A percentile compares a stretch with the other conserved stretches of the same genome.
phyloP scores from a whole-genome alignment of 2,888 invertebrate species.

The Agonum fuliginosum region DNA sequence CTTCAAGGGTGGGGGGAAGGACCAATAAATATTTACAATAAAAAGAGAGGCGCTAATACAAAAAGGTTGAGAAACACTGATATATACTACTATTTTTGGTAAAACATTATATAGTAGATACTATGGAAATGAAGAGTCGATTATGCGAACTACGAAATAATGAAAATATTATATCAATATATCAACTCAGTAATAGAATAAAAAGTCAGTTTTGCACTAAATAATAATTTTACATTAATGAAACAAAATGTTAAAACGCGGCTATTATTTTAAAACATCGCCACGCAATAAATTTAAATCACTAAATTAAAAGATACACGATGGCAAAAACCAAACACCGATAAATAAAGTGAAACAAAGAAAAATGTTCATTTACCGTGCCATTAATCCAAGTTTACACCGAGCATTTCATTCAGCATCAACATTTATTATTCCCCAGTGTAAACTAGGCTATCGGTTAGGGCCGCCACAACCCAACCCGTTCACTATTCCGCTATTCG shows the following conservation, averaged over 20 bases:
- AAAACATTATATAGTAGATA: no score
- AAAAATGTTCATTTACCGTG: slow-evolving; percentile 38
- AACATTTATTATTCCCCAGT: slow-evolving; percentile 46
- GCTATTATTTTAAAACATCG: slow-evolving; percentile 23
- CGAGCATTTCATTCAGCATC: slow-evolving; percentile 38
- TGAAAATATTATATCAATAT: no score
- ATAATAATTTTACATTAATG: slow-evolving; percentile 1
- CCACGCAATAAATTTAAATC: slow-evolving; percentile 28
- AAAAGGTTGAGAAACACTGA: no score
- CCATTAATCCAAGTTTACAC: slow-evolving; percentile 50
- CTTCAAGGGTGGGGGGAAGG: no score
- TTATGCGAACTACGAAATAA: no score
- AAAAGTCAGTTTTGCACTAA: no score
- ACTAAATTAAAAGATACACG: slow-evolving; percentile 35
- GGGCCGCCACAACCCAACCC: no score
- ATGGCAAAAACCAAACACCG: slow-evolving; percentile 28
- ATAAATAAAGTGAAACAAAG: slow-evolving; percentile 43
- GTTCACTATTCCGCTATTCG: slow-evolving; percentile 23
- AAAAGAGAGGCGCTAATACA: no score
- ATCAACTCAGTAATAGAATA: no score
- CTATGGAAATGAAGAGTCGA: no score
- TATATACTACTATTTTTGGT: no score
- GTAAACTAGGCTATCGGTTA: slow-evolving; percentile 32
- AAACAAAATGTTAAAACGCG: slow-evolving; percentile 1
- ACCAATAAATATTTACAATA: no score